phyloP scores from a whole-genome alignment of 1,140 invertebrate species.

The Pomacea maculata region DNA sequence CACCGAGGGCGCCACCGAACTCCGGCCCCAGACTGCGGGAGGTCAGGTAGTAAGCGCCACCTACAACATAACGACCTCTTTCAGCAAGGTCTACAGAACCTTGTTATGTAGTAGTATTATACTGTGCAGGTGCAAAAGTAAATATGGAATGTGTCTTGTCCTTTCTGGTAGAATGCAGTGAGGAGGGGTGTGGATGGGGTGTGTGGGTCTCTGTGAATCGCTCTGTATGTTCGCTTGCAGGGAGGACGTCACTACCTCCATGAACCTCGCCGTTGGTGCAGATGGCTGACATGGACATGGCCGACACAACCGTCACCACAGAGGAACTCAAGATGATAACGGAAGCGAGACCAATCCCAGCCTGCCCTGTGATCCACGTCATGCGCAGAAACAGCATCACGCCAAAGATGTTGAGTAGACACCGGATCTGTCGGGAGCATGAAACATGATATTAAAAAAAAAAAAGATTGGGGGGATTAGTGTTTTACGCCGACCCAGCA shows the following conservation, averaged over 20 bases:
- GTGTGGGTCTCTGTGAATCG: not conserved
- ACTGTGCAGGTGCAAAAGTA: no score
- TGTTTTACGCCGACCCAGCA: no score
- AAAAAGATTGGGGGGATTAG: no score
- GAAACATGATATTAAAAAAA: not conserved
- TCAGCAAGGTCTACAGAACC: no score
- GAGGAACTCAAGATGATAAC: conserved; percentile 87
- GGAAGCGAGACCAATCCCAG: conserved; percentile 72
- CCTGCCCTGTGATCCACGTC: conserved; percentile 73
- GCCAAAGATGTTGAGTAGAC: conserved; percentile 78
- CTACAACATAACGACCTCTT: conserved; percentile 65
- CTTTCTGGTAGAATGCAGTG: no score
- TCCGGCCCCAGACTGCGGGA: conserved; percentile 95
- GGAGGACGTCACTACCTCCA: conserved; percentile 77
- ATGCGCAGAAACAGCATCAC: conserved; percentile 73
- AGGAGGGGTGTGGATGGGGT: no score
- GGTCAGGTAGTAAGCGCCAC: conserved; percentile 96
- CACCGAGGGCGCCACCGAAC: conserved; percentile 95
- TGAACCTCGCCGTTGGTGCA: conserved; percentile 98
- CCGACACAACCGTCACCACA: conserved; percentile 91
- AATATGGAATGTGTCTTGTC: no score
- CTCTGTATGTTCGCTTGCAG: not conserved
- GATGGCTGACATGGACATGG: conserved; percentile 96
- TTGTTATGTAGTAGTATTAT: no score
- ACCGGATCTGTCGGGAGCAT: conserved; percentile 66